phyloP scores from a whole-genome alignment of 1,140 invertebrate genomes.

The Mizuhopecten yessoensis region DNA sequence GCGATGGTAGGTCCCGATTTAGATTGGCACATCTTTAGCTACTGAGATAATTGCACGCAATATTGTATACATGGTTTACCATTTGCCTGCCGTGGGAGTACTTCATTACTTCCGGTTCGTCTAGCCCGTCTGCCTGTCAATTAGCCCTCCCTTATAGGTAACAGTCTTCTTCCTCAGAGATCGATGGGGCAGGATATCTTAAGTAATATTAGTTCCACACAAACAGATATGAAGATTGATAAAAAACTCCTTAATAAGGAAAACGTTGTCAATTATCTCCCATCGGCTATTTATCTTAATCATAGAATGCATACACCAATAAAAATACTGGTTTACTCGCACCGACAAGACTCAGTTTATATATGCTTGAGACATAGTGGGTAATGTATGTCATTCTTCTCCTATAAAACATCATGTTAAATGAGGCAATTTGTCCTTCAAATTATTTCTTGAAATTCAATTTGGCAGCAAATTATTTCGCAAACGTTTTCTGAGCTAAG shows the following conservation, averaged over 20 bases:
- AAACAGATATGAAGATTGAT: not conserved
- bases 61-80: not conserved
- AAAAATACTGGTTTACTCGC: no score
- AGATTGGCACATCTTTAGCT: no score
- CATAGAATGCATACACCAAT: not conserved
- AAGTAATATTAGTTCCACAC: not conserved
- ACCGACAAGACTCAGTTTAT: no score
- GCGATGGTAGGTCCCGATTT: no score
- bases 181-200: not conserved
- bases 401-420: no score
- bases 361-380: no score
- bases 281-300: not conserved
- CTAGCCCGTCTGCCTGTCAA: not conserved
- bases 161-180: not conserved
- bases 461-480: no score
- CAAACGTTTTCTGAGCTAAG: no score
- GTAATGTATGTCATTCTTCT: no score
- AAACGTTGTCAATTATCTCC: not conserved
- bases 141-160: conserved; percentile 1
- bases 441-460: no score
- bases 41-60: no score
- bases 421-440: no score
- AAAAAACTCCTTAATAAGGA: not conserved
- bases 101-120: conserved; percentile 2
- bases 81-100: not conserved